A percentile compares a stretch with the other conserved stretches of the same genome.
phyloP scores from a whole-genome alignment of 2,888 invertebrate genomes.

The Atherix ibis region DNA sequence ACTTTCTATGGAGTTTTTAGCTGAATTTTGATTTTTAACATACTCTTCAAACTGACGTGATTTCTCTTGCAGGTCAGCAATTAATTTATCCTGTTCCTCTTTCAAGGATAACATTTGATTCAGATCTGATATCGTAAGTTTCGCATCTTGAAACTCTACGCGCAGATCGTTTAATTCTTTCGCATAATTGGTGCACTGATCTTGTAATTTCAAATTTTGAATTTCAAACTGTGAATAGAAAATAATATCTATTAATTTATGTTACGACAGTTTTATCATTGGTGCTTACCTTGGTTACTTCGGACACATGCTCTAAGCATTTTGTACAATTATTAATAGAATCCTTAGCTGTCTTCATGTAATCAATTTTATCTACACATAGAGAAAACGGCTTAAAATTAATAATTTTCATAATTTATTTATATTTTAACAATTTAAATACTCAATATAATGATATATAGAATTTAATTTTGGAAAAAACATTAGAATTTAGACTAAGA shows the following conservation, averaged over 20 bases:
- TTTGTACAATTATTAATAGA: conserved; percentile 18
- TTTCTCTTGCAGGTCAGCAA: conserved; percentile 43
- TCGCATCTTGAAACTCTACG: conserved; percentile 24
- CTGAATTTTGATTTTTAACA: conserved; percentile 37
- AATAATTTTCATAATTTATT: too few relatives aligned
- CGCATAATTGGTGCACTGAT: conserved; percentile 19
- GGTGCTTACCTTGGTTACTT: conserved; percentile 22
- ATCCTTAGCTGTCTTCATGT: conserved; percentile 12
- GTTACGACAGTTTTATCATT: not conserved
- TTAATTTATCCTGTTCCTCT: conserved; percentile 42
- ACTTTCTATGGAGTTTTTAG: conserved; percentile 22
- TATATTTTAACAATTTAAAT: too few relatives aligned
- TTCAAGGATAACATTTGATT: conserved; percentile 27
- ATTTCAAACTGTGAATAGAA: conserved; percentile 23
- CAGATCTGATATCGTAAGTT: conserved; percentile 21
- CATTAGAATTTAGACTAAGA: too few relatives aligned
- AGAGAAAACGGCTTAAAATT: too few relatives aligned
- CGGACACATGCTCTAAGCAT: conserved; percentile 22
- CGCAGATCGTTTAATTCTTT: conserved; percentile 22
- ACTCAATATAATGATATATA: too few relatives aligned
- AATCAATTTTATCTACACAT: conserved; percentile 13
- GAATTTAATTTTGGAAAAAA: too few relatives aligned
- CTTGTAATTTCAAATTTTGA: conserved; percentile 23
- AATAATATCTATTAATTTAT: conserved; percentile 1
- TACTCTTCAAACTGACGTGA: conserved; percentile 48